phyloP scores from a whole-genome alignment of 2,113 vertebrate genomes.

The Pelmatolapia mariae region DNA sequence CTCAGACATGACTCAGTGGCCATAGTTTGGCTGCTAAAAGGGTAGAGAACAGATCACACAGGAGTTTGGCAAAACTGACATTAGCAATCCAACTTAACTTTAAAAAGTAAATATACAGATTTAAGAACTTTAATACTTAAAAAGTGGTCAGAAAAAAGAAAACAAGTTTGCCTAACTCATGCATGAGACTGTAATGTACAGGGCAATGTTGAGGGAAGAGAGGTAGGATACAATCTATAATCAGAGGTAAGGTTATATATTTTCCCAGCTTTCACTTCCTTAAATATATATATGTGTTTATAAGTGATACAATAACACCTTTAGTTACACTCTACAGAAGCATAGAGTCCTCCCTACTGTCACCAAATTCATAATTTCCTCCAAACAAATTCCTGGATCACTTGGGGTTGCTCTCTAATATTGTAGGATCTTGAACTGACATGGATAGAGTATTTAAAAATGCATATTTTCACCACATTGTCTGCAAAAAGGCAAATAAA shows the following conservation, averaged over 20 bases:
- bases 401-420: too few species aligned
- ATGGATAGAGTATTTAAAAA: background rate
- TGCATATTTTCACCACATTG: background rate
- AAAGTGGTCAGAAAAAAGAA: background rate
- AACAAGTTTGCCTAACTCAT: slow-evolving; percentile 23
- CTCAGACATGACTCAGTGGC: slow-evolving; percentile 43
- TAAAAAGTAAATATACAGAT: background rate
- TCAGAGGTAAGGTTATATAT: background rate
- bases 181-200: background rate
- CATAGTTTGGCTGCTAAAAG: slow-evolving; percentile 37
- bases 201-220: background rate
- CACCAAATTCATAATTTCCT: background rate
- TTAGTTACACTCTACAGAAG: background rate
- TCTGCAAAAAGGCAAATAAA: background rate
- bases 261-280: background rate
- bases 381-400: background rate
- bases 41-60: slow-evolving; percentile 16
- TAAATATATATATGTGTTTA: background rate
- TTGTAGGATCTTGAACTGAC: background rate
- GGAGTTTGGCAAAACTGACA: slow-evolving; percentile 6
- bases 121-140: background rate
- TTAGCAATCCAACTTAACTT: background rate
- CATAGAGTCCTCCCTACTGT: background rate
- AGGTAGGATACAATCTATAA: background rate
- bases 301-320: rapidly evolving